Conservation (phyloP, 2,797 vertebrate species). For the Poecilia velifera region DNA sequence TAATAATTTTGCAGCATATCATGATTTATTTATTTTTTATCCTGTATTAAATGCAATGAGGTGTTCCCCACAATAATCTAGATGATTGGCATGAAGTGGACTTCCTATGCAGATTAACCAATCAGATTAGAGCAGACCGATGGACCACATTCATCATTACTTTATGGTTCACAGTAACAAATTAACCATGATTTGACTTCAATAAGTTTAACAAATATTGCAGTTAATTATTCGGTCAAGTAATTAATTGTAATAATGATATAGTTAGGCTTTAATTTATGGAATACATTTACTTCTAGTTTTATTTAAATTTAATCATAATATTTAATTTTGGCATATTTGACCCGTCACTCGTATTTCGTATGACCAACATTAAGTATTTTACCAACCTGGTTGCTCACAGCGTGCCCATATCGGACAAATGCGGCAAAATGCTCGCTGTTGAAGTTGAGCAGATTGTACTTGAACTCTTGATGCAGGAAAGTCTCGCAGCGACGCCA, state of each 20-base stretch:
- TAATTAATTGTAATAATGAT: background rate
- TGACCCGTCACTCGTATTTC: background rate
- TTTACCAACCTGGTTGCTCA: conserved; percentile 42
- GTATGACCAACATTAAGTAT: background rate
- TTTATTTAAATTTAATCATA: background rate
- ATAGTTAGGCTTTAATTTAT: background rate
- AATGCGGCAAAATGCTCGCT: conserved; percentile 62
- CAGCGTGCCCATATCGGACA: conserved; percentile 22
- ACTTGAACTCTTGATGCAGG: conserved; percentile 59
- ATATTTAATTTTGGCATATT: background rate
- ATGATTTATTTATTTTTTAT: background rate
- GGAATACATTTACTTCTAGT: background rate
- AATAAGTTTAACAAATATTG: background rate
- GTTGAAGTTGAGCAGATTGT: conserved; percentile 58
- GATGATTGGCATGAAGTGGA: background rate
- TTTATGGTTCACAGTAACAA: background rate
- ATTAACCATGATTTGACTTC: background rate
- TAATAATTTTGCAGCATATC: background rate
- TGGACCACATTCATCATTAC: background rate
- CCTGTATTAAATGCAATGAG: background rate
- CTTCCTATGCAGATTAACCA: background rate
- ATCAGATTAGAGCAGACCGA: background rate
- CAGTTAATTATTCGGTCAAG: background rate
- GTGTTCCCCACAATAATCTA: background rate
- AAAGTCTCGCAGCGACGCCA: conserved; percentile 34